Conservation (phyloP, 2,797 vertebrate genomes). For the Cossypha heuglini region DNA sequence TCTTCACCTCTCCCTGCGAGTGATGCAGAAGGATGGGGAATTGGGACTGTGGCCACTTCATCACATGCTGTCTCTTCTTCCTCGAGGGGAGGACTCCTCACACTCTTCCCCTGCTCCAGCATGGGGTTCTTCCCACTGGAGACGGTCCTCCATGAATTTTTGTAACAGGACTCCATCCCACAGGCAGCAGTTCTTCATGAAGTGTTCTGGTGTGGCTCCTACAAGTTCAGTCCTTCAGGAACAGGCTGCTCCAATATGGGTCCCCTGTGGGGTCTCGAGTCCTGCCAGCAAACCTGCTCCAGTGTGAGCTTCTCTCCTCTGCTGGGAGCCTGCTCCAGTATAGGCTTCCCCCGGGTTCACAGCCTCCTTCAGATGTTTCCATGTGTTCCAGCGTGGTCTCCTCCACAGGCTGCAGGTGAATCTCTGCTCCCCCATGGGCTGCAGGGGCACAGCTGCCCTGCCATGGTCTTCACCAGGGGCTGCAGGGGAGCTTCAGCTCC, state of each 20-base stretch:
- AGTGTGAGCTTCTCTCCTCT: not conserved
- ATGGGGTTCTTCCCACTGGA: rapidly evolving
- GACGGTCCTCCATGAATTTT: not conserved
- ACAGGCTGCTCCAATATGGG: rapidly evolving
- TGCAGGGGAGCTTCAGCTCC: not conserved
- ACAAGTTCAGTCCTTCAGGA: not conserved
- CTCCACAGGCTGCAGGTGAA: rapidly evolving
- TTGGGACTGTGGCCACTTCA: rapidly evolving
- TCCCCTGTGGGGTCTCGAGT: not conserved
- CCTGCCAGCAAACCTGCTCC: not conserved
- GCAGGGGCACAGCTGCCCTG: not conserved
- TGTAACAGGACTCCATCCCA: rapidly evolving
- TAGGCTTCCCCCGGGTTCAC: rapidly evolving
- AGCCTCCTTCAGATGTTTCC: not conserved
- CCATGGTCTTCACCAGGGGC: not conserved
- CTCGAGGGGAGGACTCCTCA: not conserved
- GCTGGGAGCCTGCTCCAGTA: not conserved
- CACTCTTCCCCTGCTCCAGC: rapidly evolving
- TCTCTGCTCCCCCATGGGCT: not conserved
- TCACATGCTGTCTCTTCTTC: not conserved
- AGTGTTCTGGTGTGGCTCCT: not conserved
- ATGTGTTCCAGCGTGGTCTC: rapidly evolving
- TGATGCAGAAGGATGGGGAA: rapidly evolving
- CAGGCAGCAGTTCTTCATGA: not conserved
- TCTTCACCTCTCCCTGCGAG: rapidly evolving